phyloP scores from a whole-genome alignment of 2,113 vertebrate genomes.

The Phasianus colchicus region DNA sequence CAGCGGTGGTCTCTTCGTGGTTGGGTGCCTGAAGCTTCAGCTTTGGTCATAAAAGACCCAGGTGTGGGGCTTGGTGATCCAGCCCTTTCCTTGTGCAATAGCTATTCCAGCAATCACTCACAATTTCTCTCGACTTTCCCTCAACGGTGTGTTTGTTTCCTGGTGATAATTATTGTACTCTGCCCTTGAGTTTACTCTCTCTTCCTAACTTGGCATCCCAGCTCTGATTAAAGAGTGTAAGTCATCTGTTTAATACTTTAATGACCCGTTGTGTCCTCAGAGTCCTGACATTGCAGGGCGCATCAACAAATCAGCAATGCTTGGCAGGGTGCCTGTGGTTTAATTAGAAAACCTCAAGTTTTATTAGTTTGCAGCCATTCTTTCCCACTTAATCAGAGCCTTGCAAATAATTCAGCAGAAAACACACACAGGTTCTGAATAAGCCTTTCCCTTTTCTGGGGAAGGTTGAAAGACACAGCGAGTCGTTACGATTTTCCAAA shows the following conservation, averaged over 20 bases:
- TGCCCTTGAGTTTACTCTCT: constrained; percentile 43
- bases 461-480: neutral
- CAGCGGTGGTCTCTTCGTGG: neutral
- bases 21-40: neutral
- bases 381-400: constrained; percentile 64
- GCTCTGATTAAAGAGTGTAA: constrained; percentile 63
- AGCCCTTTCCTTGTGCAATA: constrained; percentile 29
- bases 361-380: constrained; percentile 68
- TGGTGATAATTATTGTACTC: constrained; percentile 55
- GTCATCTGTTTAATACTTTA: constrained; percentile 67
- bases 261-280: constrained; percentile 56
- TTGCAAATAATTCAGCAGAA: constrained; percentile 58
- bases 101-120: neutral
- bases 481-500: neutral
- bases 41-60: neutral
- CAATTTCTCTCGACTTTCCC: constrained; percentile 34
- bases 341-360: constrained; percentile 70
- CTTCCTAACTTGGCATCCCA: constrained; percentile 39
- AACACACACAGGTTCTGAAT: neutral
- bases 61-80: neutral
- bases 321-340: constrained; percentile 56
- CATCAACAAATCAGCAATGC: constrained; percentile 61
- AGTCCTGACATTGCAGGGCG: constrained; percentile 58
- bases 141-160: constrained; percentile 25
- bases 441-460: neutral